Evolutionary conservation across 1,140 invertebrate genomes (phyloP).

Genomic region (Hylyphantes graminicola): DNA sequence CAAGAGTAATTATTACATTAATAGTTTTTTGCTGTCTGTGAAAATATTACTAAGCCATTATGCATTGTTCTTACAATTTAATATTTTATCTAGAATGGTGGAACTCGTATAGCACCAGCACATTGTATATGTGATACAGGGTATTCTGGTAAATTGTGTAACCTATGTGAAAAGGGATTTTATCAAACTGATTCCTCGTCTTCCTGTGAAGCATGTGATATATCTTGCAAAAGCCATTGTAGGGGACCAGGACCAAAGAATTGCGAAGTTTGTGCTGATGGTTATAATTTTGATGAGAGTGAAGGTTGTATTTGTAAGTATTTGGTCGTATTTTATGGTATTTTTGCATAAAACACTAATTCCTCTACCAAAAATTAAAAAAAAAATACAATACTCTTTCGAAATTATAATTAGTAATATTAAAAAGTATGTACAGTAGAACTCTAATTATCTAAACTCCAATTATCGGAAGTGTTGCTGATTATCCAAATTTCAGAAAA

Average conservation of each 20-base stretch:
- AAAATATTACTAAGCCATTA: too few relatives aligned
- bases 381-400: neutral
- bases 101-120: conserved; percentile 92
- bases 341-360: neutral
- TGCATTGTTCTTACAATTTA: neutral
- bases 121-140: conserved; percentile 88
- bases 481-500: too few relatives aligned
- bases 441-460: too few relatives aligned
- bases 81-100: conserved; percentile 76
- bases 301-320: conserved; percentile 77
- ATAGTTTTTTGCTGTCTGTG: too few relatives aligned
- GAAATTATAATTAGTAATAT: neutral
- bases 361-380: neutral
- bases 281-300: conserved; percentile 81
- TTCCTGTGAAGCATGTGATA: conserved; percentile 77
- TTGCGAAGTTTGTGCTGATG: conserved; percentile 85
- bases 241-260: conserved; percentile 80
- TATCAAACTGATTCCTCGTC: conserved; percentile 69
- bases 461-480: too few relatives aligned
- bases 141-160: conserved; percentile 84
- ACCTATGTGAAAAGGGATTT: conserved; percentile 80
- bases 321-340: neutral
- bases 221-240: conserved; percentile 84
- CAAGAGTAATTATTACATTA: too few relatives aligned
- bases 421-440: too few relatives aligned